A percentile compares a stretch with the other conserved stretches of the same genome.
These are phyloP conservation scores for Bombus superbus DNA, from an alignment of 1,140 invertebrate genomes.

Conservation along the genomic window DNA sequence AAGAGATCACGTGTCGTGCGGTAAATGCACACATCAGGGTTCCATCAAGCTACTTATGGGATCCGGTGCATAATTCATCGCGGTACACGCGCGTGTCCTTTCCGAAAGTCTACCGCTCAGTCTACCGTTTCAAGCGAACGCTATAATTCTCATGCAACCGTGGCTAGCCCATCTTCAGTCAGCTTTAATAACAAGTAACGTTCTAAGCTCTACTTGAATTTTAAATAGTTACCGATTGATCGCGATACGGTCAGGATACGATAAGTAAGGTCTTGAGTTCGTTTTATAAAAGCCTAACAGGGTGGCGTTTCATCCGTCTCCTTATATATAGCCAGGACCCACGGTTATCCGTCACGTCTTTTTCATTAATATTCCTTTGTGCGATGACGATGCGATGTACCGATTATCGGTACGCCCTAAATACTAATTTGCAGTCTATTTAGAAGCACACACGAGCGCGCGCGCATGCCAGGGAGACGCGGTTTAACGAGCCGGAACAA, in stretches of 20 bases:
- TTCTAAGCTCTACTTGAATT: slow-evolving; percentile 31
- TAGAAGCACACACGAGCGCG: neutral
- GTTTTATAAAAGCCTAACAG: slow-evolving; percentile 1
- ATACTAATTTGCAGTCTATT: slow-evolving; percentile 17
- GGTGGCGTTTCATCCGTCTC: neutral
- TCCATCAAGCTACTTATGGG: slow-evolving; percentile 6
- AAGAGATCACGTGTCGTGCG: neutral
- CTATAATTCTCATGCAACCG: slow-evolving; percentile 9
- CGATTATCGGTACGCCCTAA: slow-evolving; percentile 22
- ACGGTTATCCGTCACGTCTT: neutral
- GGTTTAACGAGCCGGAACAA: slow-evolving; percentile 25
- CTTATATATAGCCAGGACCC: neutral
- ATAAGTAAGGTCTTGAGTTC: neutral
- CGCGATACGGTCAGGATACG: too few species aligned
- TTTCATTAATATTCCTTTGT: slow-evolving; percentile 19
- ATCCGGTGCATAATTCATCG: slow-evolving; percentile 20
- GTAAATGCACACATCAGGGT: neutral
- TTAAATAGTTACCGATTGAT: neutral
- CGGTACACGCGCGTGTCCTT: neutral
- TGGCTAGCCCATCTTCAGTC: neutral
- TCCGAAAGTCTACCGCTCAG: neutral
- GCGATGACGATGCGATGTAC: neutral
- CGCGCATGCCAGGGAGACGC: neutral
- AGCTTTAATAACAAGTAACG: slow-evolving; percentile 36
- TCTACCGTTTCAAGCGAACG: neutral